Percentiles rank a stretch among this genome's conserved stretches.
These are phyloP conservation scores for Oryzaephilus surinamensis DNA, from an alignment of 1,140 invertebrate species.

Conservation along the genomic window DNA sequence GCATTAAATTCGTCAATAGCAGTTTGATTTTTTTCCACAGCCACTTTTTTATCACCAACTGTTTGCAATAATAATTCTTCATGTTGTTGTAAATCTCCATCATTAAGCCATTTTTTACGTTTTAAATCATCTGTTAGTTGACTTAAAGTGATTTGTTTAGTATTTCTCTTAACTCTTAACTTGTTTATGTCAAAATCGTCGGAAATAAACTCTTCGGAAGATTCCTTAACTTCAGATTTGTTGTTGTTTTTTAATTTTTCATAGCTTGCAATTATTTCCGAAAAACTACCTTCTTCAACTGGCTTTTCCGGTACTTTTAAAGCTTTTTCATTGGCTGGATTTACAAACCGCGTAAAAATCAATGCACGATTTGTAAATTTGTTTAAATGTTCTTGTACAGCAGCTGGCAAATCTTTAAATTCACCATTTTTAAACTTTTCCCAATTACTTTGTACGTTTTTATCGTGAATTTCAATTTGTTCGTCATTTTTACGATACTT, in stretches of 20 bases:
- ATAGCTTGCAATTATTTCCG: slow-evolving; percentile 36
- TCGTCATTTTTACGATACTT: slow-evolving; percentile 46
- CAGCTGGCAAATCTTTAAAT: slow-evolving; percentile 38
- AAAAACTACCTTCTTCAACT: slow-evolving; percentile 31
- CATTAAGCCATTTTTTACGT: slow-evolving; percentile 16
- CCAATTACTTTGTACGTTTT: slow-evolving; percentile 56
- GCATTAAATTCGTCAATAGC: slow-evolving; percentile 6
- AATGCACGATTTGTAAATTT: slow-evolving; percentile 48
- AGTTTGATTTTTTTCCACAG: too few species aligned
- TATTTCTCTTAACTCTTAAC: slow-evolving; percentile 18
- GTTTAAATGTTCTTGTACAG: slow-evolving; percentile 47
- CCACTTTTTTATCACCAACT: too few species aligned
- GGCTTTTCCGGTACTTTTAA: not conserved
- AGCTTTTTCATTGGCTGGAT: slow-evolving; percentile 2
- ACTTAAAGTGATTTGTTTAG: slow-evolving; percentile 31
- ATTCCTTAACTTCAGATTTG: too few species aligned
- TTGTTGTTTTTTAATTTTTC: slow-evolving; percentile 26
- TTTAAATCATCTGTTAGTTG: slow-evolving; percentile 26
- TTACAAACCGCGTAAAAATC: slow-evolving; percentile 17
- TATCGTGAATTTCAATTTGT: slow-evolving; percentile 53
- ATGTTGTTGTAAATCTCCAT: slow-evolving; percentile 8
- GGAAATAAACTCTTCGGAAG: too few species aligned
- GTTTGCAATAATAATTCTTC: too few species aligned
- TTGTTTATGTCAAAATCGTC: slow-evolving; percentile 7
- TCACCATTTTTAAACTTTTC: slow-evolving; percentile 44